These are phyloP conservation scores for Scaptomyza hsui DNA, from an alignment of 1,140 invertebrate species.

Conservation along the genomic window DNA sequence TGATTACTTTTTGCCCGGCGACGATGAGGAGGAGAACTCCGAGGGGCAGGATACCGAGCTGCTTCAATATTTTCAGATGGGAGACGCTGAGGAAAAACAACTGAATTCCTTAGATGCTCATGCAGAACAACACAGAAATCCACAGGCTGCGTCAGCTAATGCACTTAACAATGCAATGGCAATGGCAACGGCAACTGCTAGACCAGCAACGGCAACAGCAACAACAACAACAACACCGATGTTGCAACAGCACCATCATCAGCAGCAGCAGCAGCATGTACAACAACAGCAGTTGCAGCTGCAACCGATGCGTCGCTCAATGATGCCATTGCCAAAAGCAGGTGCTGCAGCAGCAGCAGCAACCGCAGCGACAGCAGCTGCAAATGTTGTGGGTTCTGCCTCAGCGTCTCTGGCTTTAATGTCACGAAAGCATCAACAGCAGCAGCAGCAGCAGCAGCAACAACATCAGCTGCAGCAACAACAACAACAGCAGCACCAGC, in stretches of 20 bases:
- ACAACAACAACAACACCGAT: conserved; percentile 21
- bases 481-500: conserved; percentile 39
- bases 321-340: conserved; percentile 43
- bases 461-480: conserved; percentile 47
- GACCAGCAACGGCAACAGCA: conserved; percentile 41
- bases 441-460: conserved; percentile 37
- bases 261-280: conserved; percentile 19
- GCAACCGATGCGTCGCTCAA: conserved; percentile 45
- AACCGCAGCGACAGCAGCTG: conserved; percentile 44
- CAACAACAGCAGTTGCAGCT: conserved; percentile 29
- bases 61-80: conserved; percentile 90
- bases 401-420: conserved; percentile 83
- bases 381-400: conserved; percentile 80
- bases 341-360: conserved; percentile 26
- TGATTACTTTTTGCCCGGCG: conserved; percentile 87
- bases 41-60: conserved; percentile 92
- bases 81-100: conserved; percentile 84
- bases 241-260: conserved; percentile 33
- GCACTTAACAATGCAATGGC: conserved; percentile 14
- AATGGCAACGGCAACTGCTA: conserved; percentile 18
- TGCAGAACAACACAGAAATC: conserved; percentile 77
- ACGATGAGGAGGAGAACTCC: conserved; percentile 88
- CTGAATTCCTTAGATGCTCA: conserved; percentile 83
- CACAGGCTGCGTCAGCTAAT: conserved; percentile 52
- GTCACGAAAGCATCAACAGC: conserved; percentile 83